Conservation (phyloP, 2,888 invertebrate genomes). For the Smittia sp. region DNA sequence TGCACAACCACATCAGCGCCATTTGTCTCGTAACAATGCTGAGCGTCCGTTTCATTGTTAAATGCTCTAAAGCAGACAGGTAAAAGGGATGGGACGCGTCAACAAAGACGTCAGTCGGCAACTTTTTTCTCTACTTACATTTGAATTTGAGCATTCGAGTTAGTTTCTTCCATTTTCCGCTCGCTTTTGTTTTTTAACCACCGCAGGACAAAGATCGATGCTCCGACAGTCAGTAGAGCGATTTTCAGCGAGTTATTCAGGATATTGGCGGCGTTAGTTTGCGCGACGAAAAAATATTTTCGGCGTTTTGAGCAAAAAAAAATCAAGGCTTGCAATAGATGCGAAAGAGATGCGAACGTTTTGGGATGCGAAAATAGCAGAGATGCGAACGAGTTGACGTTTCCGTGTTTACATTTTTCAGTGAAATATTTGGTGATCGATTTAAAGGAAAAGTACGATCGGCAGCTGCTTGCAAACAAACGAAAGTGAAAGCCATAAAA, state of each 20-base stretch:
- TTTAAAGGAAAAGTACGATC: too few relatives aligned
- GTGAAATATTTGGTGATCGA: too few relatives aligned
- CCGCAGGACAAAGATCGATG: not conserved
- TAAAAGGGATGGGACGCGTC: not conserved
- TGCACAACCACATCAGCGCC: conserved; percentile 14
- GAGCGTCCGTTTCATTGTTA: conserved; percentile 4
- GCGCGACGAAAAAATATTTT: too few relatives aligned
- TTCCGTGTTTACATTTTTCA: too few relatives aligned
- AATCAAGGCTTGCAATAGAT: too few relatives aligned
- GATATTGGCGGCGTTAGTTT: too few relatives aligned
- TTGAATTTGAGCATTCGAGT: not conserved
- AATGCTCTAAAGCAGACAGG: conserved; percentile 15
- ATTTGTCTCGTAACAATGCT: conserved; percentile 35
- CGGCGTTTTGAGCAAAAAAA: too few relatives aligned
- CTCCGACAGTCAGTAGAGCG: not conserved
- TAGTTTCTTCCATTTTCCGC: conserved; percentile 12
- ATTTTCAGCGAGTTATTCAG: not conserved
- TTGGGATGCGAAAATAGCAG: too few relatives aligned
- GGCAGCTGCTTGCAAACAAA: too few relatives aligned
- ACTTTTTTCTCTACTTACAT: conserved; percentile 11
- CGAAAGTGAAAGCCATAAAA: too few relatives aligned
- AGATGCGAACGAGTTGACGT: too few relatives aligned
- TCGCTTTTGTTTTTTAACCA: not conserved
- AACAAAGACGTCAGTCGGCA: not conserved
- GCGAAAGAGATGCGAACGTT: too few relatives aligned